phyloP scores from a whole-genome alignment of 2,888 invertebrate species.

The Leptinotarsa juncta region DNA sequence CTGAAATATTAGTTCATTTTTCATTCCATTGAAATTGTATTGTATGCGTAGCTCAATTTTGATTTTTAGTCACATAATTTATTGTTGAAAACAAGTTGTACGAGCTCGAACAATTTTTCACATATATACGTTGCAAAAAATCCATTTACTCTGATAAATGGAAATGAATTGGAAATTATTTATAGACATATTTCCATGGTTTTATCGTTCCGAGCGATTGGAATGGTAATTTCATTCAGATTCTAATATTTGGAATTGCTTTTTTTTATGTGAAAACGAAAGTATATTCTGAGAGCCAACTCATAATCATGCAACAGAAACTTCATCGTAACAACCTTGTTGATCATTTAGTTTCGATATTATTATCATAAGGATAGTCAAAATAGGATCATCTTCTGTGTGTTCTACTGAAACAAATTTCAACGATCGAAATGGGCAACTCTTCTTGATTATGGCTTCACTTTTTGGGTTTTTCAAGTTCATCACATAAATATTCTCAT shows the following conservation, averaged over 20 bases:
- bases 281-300: no score
- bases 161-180: neutral
- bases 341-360: no score
- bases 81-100: neutral
- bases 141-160: neutral
- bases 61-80: neutral
- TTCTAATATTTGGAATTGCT: neutral
- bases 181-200: neutral
- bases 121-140: neutral
- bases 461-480: no score
- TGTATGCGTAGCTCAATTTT: neutral
- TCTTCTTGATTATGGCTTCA: no score
- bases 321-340: no score
- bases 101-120: neutral
- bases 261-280: neutral
- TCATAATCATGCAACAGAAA: no score
- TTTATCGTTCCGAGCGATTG: neutral
- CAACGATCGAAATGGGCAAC: no score
- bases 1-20: neutral
- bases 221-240: neutral
- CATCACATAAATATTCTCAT: no score
- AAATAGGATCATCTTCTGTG: no score
- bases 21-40: neutral
- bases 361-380: no score
- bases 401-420: no score